phyloP scores from a whole-genome alignment of 2,888 invertebrate species.

The Nomada goodeniana region DNA sequence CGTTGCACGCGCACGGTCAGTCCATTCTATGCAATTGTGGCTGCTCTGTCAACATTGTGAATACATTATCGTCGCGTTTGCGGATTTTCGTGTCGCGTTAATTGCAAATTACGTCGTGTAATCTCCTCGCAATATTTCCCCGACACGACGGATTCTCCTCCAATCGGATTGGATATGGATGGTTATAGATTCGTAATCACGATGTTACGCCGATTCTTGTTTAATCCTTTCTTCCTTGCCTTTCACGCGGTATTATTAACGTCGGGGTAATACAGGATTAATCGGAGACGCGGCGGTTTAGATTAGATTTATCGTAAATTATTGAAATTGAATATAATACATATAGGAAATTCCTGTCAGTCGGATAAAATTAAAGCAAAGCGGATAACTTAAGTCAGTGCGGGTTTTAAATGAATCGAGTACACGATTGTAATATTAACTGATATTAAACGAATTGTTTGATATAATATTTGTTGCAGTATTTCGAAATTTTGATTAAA shows the following conservation, averaged over 20 bases:
- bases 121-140: constrained; percentile 52
- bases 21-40: constrained; percentile 63
- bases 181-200: neutral
- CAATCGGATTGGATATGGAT: neutral
- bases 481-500: too few relatives aligned
- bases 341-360: neutral
- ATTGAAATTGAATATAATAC: too few relatives aligned
- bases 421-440: too few relatives aligned
- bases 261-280: neutral
- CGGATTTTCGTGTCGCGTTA: constrained; percentile 48
- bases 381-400: too few relatives aligned
- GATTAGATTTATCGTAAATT: too few relatives aligned
- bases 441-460: too few relatives aligned
- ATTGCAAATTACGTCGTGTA: constrained; percentile 61
- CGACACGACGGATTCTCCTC: neutral
- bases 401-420: too few relatives aligned
- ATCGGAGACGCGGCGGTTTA: neutral
- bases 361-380: too few relatives aligned
- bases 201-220: neutral
- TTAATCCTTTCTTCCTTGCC: neutral
- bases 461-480: too few relatives aligned
- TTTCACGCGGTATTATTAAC: neutral
- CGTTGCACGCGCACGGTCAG: constrained; percentile 51
- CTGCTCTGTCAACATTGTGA: constrained; percentile 54
- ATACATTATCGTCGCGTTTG: constrained; percentile 58